phyloP scores from a whole-genome alignment of 2,113 vertebrate species.

The Gnathonemus longibarbis region DNA sequence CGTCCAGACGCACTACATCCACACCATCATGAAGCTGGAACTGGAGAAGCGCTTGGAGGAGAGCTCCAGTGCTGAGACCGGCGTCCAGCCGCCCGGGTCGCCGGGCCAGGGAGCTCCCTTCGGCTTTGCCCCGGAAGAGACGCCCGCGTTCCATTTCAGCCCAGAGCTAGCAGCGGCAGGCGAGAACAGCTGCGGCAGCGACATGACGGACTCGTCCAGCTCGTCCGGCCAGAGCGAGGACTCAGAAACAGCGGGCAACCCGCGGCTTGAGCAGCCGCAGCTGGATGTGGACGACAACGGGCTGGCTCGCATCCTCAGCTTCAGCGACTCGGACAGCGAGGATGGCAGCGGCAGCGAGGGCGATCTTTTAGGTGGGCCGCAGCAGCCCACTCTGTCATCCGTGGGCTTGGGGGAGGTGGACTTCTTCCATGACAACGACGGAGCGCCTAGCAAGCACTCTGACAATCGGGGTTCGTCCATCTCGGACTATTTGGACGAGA shows the following conservation, averaged over 20 bases:
- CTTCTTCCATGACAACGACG: constrained; percentile 51
- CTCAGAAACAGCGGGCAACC: constrained; percentile 42
- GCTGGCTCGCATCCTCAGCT: constrained; percentile 62
- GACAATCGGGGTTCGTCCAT: constrained; percentile 53
- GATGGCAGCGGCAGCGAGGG: constrained; percentile 33
- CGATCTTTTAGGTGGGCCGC: constrained; percentile 33
- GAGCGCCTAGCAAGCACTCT: constrained; percentile 22
- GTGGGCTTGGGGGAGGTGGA: constrained; percentile 51
- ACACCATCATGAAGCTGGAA: constrained; percentile 80
- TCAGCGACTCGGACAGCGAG: constrained; percentile 63
- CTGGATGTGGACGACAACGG: constrained; percentile 55
- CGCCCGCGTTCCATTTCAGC: constrained; percentile 62
- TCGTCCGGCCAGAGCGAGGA: constrained; percentile 61
- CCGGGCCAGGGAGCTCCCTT: constrained; percentile 34
- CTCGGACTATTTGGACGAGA: constrained; percentile 72
- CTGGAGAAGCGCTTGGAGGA: constrained; percentile 57
- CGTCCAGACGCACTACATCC: constrained; percentile 81
- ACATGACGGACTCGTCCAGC: constrained; percentile 74
- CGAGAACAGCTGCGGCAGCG: constrained; percentile 79
- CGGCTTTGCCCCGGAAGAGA: constrained; percentile 47
- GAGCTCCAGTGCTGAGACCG: not conserved
- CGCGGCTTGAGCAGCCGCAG: constrained; percentile 46
- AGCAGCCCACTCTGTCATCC: not conserved
- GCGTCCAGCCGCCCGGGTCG: constrained; percentile 4
- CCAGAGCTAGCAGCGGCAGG: constrained; percentile 52